Percentiles rank a stretch among this genome's conserved stretches.
Conservation (phyloP, 2,113 vertebrate genomes). For the Pangasianodon gigas region DNA sequence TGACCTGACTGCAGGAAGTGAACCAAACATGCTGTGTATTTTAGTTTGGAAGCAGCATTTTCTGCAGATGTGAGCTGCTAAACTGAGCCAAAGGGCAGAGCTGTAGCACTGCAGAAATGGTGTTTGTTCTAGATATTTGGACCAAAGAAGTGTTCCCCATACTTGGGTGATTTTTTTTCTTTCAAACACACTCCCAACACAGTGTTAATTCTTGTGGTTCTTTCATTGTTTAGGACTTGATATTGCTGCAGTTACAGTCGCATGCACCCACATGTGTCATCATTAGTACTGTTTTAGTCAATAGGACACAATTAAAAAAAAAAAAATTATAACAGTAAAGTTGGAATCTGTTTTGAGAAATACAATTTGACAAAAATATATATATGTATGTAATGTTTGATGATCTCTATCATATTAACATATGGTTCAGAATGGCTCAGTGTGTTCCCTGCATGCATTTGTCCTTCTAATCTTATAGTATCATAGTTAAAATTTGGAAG, state of each 20-base stretch:
- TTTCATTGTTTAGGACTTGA: neutral
- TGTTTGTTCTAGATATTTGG: neutral
- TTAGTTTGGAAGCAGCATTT: neutral
- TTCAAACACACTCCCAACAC: neutral
- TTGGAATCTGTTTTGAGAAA: neutral
- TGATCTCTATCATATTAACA: no score
- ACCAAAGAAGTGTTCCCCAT: neutral
- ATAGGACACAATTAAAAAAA: neutral
- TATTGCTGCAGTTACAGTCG: neutral
- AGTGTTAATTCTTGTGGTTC: neutral
- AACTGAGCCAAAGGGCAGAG: neutral
- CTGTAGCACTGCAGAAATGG: neutral
- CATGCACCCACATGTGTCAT: neutral
- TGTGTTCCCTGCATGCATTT: neutral
- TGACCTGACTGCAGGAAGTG: neutral
- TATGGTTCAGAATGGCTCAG: neutral
- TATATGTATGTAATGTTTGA: no score
- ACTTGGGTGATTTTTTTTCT: neutral
- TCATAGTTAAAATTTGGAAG: neutral
- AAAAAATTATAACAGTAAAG: neutral
- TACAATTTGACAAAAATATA: neutral
- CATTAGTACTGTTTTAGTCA: neutral
- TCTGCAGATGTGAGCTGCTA: neutral
- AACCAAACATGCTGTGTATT: neutral
- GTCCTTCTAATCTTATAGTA: neutral